Conservation (phyloP, 2,888 invertebrate species). For the Dysmachus trigonus region DNA sequence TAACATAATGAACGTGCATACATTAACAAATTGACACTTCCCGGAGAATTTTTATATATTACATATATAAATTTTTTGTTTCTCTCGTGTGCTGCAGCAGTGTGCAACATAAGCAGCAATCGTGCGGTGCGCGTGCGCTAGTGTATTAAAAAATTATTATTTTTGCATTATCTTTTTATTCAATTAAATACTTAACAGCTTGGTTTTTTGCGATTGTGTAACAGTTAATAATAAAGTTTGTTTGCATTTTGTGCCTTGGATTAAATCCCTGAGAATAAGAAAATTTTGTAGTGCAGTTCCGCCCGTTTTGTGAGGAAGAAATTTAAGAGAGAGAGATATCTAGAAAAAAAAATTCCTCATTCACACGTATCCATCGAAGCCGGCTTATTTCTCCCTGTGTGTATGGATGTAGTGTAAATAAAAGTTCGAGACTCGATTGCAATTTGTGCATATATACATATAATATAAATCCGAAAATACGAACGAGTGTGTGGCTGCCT, state of each 20-base stretch:
- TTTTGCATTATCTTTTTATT: not conserved
- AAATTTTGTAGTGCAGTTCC: not conserved
- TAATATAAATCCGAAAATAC: not conserved
- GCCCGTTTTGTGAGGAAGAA: not conserved
- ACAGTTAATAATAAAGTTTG: too few species aligned
- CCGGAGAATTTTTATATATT: not conserved
- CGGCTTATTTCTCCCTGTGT: not conserved
- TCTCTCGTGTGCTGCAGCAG: not conserved
- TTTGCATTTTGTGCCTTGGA: not conserved
- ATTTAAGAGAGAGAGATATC: not conserved
- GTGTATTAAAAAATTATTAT: not conserved
- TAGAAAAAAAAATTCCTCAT: not conserved
- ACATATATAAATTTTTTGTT: not conserved
- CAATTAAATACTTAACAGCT: not conserved
- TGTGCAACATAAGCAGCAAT: not conserved
- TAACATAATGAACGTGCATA: constrained; percentile 16
- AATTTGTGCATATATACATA: not conserved
- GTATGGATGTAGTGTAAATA: not conserved
- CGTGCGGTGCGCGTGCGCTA: not conserved
- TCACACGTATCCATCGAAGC: not conserved
- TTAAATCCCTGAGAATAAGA: not conserved
- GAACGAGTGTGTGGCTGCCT: constrained; percentile 13
- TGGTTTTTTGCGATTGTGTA: not conserved
- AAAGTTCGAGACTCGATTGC: constrained; percentile 13
- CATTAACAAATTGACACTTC: not conserved